Evolutionary conservation across 2,888 invertebrate genomes (phyloP).

Genomic region (Torymus auratus): DNA sequence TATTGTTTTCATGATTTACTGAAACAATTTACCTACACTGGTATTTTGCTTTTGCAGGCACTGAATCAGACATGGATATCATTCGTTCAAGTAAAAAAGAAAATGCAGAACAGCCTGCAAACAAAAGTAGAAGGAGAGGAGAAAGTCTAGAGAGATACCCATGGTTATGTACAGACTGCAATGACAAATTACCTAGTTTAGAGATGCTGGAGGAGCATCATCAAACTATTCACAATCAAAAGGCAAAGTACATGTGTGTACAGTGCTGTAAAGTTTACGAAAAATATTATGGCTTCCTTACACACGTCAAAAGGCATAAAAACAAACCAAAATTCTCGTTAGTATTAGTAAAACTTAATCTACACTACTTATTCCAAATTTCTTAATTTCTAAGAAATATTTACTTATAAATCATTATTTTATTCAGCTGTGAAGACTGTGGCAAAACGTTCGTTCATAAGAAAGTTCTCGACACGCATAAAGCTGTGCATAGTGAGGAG

Average conservation of each 20-base stretch:
- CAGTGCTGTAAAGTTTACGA: slow-evolving; percentile 82
- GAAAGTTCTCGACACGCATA: slow-evolving; percentile 77
- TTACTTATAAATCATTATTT: slow-evolving; percentile 11
- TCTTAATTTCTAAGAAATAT: not conserved
- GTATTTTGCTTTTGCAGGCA: slow-evolving; percentile 63
- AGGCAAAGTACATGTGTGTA: slow-evolving; percentile 82
- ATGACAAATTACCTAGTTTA: slow-evolving; percentile 76
- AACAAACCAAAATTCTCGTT: slow-evolving; percentile 80
- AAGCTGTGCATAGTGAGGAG: slow-evolving; percentile 78
- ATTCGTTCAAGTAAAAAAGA: slow-evolving; percentile 67
- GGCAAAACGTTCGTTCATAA: slow-evolving; percentile 79
- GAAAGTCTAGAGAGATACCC: slow-evolving; percentile 78
- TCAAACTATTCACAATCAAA: slow-evolving; percentile 81
- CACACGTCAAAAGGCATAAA: slow-evolving; percentile 82
- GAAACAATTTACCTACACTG: not conserved
- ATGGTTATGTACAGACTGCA: slow-evolving; percentile 79
- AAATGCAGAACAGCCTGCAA: slow-evolving; percentile 57
- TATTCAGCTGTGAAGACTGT: slow-evolving; percentile 78
- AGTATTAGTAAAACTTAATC: slow-evolving; percentile 48
- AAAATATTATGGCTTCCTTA: slow-evolving; percentile 81
- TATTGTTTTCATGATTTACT: not conserved
- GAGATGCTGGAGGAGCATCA: slow-evolving; percentile 81
- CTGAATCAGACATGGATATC: slow-evolving; percentile 73
- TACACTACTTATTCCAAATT: not conserved
- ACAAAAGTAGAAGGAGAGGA: slow-evolving; percentile 65